Base-by-base conservation (phyloP, 2,113 vertebrate genomes). In the Syngnathoides biaculeatus region DNA sequence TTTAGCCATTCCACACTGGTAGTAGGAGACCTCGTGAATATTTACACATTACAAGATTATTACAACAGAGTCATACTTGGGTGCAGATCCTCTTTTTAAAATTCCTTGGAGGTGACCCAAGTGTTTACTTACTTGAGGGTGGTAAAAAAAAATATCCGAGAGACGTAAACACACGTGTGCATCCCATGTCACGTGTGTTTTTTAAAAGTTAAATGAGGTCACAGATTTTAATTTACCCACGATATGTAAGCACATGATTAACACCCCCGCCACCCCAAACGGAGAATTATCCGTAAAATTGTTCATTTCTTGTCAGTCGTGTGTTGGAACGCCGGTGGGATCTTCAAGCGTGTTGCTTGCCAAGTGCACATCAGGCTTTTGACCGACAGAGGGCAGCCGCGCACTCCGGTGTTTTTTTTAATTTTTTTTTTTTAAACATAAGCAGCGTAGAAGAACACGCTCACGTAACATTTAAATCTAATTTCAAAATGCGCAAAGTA, bases 361-460 rank as follows among this genome's bases (percentile, higher is more conserved):
- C 45, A 10, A 30, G 30, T 20, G 48, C 39, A 26, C 65, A 75
- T 69, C 48, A 35, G 40, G 1, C 53, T 69, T 75, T 64, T 40
- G 58, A 72, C 80, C 87, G 78, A 83, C 42, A 89, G 87, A 81
- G 84, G 82, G 85, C 84, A 71, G 70, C 68, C 72, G 38, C 45
- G 75, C 52, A 6, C 64, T 77, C 43, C 57, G 15, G 58, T 38
- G 42, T 15, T 62, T 39, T n/a, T n/a, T n/a, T n/a, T n/a, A n/a
- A n/a, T n/a, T n/a, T n/a, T n/a, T n/a, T n/a, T n/a, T n/a, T n/a
- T 13, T 57, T 22, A n/a, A 11, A 61, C 12, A 52, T 64, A 59
- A 30, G 64, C 56, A 48, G 19, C 20, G 19, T n/a, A 10, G 47
- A n/a, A 50, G 47, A n/a, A 48, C 45, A 48, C 17, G 45, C 45